These are phyloP conservation scores for Trinorchestia longiramus DNA, from an alignment of 1,140 invertebrate genomes.

Conservation along the genomic window DNA sequence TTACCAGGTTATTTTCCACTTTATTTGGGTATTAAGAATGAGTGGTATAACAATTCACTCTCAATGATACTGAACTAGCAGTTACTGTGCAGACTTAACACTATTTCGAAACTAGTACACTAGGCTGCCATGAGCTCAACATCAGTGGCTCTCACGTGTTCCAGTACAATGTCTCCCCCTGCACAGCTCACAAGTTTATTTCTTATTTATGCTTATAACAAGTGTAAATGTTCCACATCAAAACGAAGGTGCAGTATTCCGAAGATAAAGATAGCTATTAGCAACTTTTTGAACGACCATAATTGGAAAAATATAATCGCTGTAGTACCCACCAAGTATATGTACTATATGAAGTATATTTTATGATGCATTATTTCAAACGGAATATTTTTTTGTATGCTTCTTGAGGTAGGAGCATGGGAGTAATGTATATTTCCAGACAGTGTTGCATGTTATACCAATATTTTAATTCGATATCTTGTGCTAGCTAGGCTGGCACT, in stretches of 20 bases:
- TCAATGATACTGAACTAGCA: no score
- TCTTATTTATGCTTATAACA: neutral
- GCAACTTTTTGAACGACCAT: neutral
- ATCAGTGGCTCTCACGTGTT: neutral
- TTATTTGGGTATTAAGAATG: neutral
- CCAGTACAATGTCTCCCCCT: neutral
- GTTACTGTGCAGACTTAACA: neutral
- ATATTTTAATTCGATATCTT: neutral
- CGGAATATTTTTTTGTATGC: neutral
- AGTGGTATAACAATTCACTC: neutral
- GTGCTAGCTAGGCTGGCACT: neutral
- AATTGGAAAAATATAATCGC: no score
- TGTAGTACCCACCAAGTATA: no score
- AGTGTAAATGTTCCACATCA: neutral
- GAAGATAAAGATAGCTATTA: neutral
- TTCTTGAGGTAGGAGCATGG: neutral
- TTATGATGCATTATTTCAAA: neutral
- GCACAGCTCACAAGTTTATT: neutral
- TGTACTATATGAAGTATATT: no score
- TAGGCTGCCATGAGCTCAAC: neutral
- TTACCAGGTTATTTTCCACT: neutral
- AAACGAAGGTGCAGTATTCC: neutral
- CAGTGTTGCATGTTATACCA: neutral
- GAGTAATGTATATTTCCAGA: neutral
- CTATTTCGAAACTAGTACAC: neutral